These are phyloP conservation scores for Eretmodus cyanostictus DNA, from an alignment of 2,113 vertebrate genomes.

Conservation along the genomic window DNA sequence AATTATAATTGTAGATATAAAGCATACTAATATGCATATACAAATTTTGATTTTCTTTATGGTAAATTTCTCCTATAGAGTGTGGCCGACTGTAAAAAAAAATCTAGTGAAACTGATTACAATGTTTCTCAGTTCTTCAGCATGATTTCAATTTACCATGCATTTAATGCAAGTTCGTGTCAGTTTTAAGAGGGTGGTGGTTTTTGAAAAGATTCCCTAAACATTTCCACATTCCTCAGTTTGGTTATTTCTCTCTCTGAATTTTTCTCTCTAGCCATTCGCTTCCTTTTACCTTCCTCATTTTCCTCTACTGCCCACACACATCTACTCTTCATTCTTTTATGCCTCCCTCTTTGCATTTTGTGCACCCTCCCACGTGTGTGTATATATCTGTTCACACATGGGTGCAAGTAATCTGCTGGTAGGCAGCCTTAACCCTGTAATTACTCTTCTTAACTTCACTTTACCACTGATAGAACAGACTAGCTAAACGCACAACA, in stretches of 20 bases:
- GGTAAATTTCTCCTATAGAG: not conserved
- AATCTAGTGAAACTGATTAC: not conserved
- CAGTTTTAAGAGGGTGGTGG: not conserved
- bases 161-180: not conserved
- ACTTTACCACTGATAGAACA: constrained; percentile 6
- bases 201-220: not conserved
- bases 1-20: not conserved
- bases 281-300: not conserved
- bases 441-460: constrained; percentile 50
- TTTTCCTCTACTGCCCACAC: not conserved
- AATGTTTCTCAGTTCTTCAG: not conserved
- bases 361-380: constrained; percentile 30
- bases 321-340: constrained; percentile 16
- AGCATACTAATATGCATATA: not conserved
- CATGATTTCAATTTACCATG: not conserved
- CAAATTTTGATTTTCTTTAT: not conserved
- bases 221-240: not conserved
- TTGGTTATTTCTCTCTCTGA: not conserved
- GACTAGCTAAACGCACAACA: not conserved
- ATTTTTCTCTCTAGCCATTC: not conserved
- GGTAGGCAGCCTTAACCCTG: constrained; percentile 29
- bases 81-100: not conserved
- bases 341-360: constrained; percentile 16
- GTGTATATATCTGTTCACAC: not conserved
- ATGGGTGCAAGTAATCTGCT: constrained; percentile 18